A percentile compares a stretch with the other conserved stretches of the same genome.
phyloP scores from a whole-genome alignment of 2,888 invertebrate genomes.

The Drosophila kuntzei region DNA sequence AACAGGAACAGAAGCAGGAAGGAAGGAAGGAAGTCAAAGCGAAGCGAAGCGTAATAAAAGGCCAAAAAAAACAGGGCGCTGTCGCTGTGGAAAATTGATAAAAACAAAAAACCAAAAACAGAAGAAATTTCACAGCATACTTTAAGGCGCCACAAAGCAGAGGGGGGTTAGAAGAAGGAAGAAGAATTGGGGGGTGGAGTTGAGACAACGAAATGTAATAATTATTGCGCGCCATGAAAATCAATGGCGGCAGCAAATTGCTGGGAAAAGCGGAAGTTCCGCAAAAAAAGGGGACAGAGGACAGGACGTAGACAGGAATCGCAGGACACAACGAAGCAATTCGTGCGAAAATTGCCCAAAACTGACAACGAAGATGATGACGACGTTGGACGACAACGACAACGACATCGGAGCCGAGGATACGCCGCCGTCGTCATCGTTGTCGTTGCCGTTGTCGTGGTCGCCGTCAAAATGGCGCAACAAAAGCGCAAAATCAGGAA shows the following conservation, averaged over 20 bases:
- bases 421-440: conserved; percentile 2
- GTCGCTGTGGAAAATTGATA: conserved; percentile 48
- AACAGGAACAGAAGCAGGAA: conserved; percentile 16
- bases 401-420: conserved; percentile 32
- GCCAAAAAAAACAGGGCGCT: conserved; percentile 54
- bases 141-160: conserved; percentile 22
- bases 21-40: conserved; percentile 54
- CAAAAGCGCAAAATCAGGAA: conserved; percentile 77
- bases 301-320: conserved; percentile 21
- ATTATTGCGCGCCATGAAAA: conserved; percentile 69
- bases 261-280: conserved; percentile 60
- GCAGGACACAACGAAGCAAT: conserved; percentile 33
- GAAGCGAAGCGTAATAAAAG: conserved; percentile 56
- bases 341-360: conserved; percentile 64
- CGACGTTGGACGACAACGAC: conserved; percentile 19
- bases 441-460: conserved; percentile 26
- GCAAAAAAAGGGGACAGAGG: conserved; percentile 14
- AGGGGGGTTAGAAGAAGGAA: not conserved
- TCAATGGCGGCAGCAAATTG: conserved; percentile 69
- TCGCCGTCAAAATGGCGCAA: conserved; percentile 61
- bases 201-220: conserved; percentile 36
- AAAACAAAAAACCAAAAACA: conserved; percentile 49
- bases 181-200: not conserved
- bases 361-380: conserved; percentile 49
- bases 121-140: conserved; percentile 49